Evolutionary conservation across 2,888 invertebrate genomes (phyloP).

Genomic region (Philhelius pedissequus): DNA sequence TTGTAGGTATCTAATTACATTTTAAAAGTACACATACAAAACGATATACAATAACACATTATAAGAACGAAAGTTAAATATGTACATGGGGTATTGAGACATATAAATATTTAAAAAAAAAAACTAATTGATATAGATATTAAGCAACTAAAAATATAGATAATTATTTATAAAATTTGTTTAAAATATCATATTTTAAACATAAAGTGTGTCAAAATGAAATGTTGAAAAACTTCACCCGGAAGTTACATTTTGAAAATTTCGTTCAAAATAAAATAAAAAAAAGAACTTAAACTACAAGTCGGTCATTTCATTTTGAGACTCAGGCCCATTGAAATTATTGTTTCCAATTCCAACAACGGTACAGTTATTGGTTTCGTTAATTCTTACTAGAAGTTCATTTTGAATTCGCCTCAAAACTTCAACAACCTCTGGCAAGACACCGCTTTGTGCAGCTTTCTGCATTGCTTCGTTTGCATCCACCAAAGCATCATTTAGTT

Average conservation of each 20-base stretch:
- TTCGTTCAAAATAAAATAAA: background rate
- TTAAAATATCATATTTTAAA: background rate
- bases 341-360: background rate
- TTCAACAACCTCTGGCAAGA: slow-evolving; percentile 75
- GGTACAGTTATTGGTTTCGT: slow-evolving; percentile 62
- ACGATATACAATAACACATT: slow-evolving; percentile 8
- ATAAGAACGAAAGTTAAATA: background rate
- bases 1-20: background rate
- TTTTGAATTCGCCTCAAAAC: slow-evolving; percentile 76
- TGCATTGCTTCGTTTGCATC: slow-evolving; percentile 89
- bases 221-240: background rate
- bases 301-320: slow-evolving; percentile 77
- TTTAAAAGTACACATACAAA: background rate
- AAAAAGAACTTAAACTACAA: slow-evolving; percentile 71
- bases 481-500: slow-evolving; percentile 86
- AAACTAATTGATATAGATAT: background rate
- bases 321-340: slow-evolving; percentile 68
- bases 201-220: too few species aligned
- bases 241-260: background rate
- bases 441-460: slow-evolving; percentile 75
- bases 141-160: background rate
- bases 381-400: slow-evolving; percentile 75
- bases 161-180: background rate
- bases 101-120: background rate
- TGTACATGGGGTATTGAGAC: background rate